These are phyloP conservation scores for Scaptomyza polygonia DNA, from an alignment of 2,888 invertebrate species.

Conservation along the genomic window DNA sequence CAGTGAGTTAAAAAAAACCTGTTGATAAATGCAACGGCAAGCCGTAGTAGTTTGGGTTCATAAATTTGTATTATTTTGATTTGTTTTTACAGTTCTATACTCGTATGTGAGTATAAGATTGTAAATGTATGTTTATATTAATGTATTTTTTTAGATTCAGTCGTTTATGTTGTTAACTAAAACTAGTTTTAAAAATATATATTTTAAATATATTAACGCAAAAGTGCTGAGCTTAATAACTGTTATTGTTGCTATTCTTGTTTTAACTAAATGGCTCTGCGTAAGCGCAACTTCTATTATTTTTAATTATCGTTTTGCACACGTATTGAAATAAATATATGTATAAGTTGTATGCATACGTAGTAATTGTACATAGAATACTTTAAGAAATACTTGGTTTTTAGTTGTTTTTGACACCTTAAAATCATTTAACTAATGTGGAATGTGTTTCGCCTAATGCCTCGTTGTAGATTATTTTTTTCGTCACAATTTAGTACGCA, in stretches of 20 bases:
- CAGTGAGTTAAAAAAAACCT: conserved; percentile 11
- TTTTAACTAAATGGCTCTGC: conserved; percentile 38
- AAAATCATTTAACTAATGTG: conserved; percentile 51
- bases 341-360: conserved; percentile 32
- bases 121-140: conserved; percentile 34
- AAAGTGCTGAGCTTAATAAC: conserved; percentile 50
- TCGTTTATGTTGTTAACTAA: conserved; percentile 54
- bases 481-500: conserved; percentile 16
- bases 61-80: not conserved
- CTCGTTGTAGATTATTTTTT: conserved; percentile 17
- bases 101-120: conserved; percentile 5
- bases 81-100: conserved; percentile 16
- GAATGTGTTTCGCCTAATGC: conserved; percentile 52
- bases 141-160: conserved; percentile 64
- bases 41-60: conserved; percentile 11
- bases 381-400: conserved; percentile 55
- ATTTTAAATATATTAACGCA: conserved; percentile 32
- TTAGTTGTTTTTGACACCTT: conserved; percentile 38
- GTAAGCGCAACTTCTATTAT: conserved; percentile 14
- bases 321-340: conserved; percentile 34
- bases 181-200: conserved; percentile 35
- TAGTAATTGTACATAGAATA: conserved; percentile 49
- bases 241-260: conserved; percentile 29
- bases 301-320: conserved; percentile 12
- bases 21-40: conserved; percentile 17